Evolutionary conservation across 2,888 invertebrate species (phyloP), one percentile per base, ranked within the genome.

Genomic region (Saturnia pavonia): DNA sequence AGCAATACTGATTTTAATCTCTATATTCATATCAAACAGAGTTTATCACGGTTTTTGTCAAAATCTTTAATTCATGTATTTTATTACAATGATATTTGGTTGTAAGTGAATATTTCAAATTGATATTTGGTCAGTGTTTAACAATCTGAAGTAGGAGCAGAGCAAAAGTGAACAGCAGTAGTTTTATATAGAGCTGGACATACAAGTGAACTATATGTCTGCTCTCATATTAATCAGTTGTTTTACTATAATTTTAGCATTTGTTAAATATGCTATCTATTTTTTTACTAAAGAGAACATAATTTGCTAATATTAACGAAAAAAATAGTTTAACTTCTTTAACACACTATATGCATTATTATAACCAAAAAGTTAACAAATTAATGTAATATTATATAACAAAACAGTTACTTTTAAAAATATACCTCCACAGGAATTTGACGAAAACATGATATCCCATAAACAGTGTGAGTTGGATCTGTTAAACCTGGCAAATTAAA

Each of bases 401-500:
- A 60, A 43, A 22, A 42, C 22, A 63, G 54, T 57, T 34, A 69
- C n/a, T 68, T 51, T 45, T 22, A 27, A 45, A 65, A 34, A 70
- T 72, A 74, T 79, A 98, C 98, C 95, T 98, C 98, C 0, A 99
- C 97, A 77, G 98, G 97, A 82, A 99, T 99, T 94, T 99, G 99
- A 74, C 99, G 95, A 89, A 99, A 99, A 93, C 99, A 99, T 27
- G 99, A 99, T 73, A 99, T 97, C 43, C 99, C 99, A 94, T 97
- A 99, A 16, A 99, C 96, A 69, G 98, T 98, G 79, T 96, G 95
- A 71, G 96, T 96, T 8, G 98, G 97, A 85, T 98, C 96, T 68
- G 95, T 96, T 66, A 98, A 94, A 79, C 98, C 97, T 51, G 99
- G 99, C 73, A 99, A 94, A 89, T 99, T 98, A 88, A 99, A 99